Evolutionary conservation across 2,113 vertebrate species (phyloP).

Genomic region (Dendrocopos noguchii): DNA sequence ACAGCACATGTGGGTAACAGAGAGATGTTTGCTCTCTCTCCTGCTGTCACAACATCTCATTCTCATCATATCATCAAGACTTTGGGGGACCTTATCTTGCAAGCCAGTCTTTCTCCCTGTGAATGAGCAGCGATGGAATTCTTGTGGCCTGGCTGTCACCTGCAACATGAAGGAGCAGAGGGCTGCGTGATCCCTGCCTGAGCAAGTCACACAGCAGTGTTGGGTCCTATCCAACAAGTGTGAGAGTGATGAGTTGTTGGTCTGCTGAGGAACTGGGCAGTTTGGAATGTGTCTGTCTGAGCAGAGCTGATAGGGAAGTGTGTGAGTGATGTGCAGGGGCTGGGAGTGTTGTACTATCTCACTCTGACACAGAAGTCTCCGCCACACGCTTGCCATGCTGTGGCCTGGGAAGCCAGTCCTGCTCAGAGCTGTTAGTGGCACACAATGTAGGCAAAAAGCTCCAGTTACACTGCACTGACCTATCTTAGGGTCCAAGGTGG

Average conservation of each 20-base stretch:
- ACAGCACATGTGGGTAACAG: neutral
- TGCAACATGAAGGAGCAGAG: neutral
- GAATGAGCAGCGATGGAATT: neutral
- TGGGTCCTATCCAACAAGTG: accelerated
- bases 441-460: neutral
- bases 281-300: neutral
- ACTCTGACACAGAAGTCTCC: neutral
- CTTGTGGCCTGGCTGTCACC: neutral
- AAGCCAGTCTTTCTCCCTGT: neutral
- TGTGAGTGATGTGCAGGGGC: neutral
- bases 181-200: accelerated
- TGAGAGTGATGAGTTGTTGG: neutral
- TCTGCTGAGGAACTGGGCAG: neutral
- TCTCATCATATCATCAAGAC: neutral
- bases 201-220: accelerated
- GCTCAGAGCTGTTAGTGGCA: neutral
- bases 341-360: neutral
- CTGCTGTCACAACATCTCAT: neutral
- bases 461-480: neutral
- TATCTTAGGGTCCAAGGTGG: neutral
- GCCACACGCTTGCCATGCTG: accelerated
- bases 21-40: neutral
- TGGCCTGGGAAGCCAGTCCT: neutral
- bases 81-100: neutral
- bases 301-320: accelerated